Base-by-base conservation (phyloP, 2,113 vertebrate genomes). In the Lates calcarifer region DNA sequence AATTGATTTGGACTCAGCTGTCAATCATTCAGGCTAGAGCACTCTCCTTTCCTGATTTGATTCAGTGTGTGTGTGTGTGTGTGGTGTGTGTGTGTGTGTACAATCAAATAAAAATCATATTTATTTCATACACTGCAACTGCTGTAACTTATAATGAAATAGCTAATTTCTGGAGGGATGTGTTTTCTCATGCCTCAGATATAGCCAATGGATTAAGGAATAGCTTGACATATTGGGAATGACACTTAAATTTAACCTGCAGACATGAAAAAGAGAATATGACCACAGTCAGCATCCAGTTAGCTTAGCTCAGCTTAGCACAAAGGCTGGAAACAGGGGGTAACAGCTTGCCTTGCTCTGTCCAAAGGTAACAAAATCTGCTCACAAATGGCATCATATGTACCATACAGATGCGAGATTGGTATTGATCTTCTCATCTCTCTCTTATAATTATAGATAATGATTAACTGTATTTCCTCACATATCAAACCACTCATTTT, bases 1-100 rank as follows among this genome's bases (percentile, higher is more conserved):
- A 83, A 85, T 89, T 7, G 51, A 91, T 90, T 79, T 79, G 70
- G 47, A 78, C 81, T 83, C 74, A 65, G 70, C 76, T 90, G 88
- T 82, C 88, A 83, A 35, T 91, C 90, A 85, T 66, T 64, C 56
- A 60, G 61, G 22, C 33, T 0, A 0, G 26, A 37, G 62, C 26
- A 47, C 26, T n/a, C 72, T 35, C 26, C 64, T 5, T 5, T 33
- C 17, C 35, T 67, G 49, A 77, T 83, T 84, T 65, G 28, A 77
- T 80, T 70, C 37, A 22, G 22, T 10, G 29, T 10, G 14, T 20
- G 39, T 62, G 31, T 51, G 43, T 63, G 18, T 17, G 72, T n/a
- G 47, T 63, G 57, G 37, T 55, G 26, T 72, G 49, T 45, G 66
- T 18, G 45, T 49, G 47, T 53, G 33, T 24, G 43, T 56, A 29